Evolutionary conservation across 92 coral and sea anemone species (phyloP).

Genomic region (Epizoanthus scotinus): DNA sequence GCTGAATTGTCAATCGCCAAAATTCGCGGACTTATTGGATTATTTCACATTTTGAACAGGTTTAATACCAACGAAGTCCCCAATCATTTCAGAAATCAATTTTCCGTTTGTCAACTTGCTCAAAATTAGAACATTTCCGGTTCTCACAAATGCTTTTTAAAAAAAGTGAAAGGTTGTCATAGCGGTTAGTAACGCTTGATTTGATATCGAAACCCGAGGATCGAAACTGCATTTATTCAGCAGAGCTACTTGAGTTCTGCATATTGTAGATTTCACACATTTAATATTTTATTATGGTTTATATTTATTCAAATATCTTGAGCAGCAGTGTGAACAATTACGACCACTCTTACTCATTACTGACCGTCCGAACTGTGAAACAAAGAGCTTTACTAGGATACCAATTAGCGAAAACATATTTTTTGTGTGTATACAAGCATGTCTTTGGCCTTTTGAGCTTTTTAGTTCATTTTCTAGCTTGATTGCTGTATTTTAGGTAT

Average conservation of each 20-base stretch:
- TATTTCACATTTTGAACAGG: background rate
- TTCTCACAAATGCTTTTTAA: slow-evolving; percentile 8
- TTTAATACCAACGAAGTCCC: background rate
- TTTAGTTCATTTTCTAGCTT: no score
- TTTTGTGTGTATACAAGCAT: no score
- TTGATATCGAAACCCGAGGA: background rate
- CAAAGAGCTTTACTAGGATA: no score
- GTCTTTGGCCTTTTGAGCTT: no score
- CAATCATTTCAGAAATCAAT: background rate
- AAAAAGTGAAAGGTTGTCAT: background rate
- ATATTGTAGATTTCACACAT: background rate
- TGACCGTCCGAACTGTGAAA: slow-evolving; percentile 1
- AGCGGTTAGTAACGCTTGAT: background rate
- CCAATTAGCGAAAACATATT: no score
- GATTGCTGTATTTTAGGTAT: no score
- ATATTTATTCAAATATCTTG: slow-evolving; percentile 12
- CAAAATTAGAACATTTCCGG: slow-evolving; percentile 35
- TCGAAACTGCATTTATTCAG: background rate
- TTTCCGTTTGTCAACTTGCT: background rate
- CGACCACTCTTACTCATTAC: background rate
- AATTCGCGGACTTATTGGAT: background rate
- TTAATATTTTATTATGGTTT: background rate
- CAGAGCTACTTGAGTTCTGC: no score
- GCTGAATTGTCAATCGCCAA: background rate
- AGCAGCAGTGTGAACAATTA: background rate